These are phyloP conservation scores for Stegana nigrithorax DNA, from an alignment of 2,888 invertebrate genomes.

Conservation along the genomic window DNA sequence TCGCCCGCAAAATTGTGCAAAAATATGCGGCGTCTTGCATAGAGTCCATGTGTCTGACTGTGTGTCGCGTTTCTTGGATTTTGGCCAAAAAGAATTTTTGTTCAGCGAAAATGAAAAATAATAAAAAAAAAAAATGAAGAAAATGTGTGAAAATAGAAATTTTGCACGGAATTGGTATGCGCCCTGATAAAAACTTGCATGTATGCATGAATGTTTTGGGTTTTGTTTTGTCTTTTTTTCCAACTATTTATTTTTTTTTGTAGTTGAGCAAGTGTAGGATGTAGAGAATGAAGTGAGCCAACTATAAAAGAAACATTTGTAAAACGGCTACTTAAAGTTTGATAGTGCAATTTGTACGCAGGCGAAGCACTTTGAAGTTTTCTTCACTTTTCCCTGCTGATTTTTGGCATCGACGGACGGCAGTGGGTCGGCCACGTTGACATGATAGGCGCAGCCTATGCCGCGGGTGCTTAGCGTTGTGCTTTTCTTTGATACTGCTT, in stretches of 20 bases:
- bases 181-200: conserved; percentile 22
- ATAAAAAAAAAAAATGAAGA: background rate
- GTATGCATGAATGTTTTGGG: too few species aligned
- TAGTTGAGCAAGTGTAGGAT: conserved; percentile 37
- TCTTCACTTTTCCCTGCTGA: background rate
- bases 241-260: conserved; percentile 35
- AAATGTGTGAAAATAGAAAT: conserved; percentile 61
- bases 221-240: conserved; percentile 20
- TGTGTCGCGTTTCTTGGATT: conserved; percentile 46
- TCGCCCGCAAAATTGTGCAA: background rate
- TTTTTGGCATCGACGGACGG: too few species aligned
- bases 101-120: background rate
- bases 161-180: conserved; percentile 53
- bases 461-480: too few species aligned
- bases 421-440: too few species aligned
- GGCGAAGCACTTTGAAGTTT: conserved; percentile 1
- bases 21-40: background rate
- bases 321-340: conserved; percentile 44
- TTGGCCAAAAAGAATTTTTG: conserved; percentile 44
- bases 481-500: too few species aligned
- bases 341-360: conserved; percentile 33
- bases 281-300: too few species aligned
- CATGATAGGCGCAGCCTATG: too few species aligned
- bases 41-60: background rate
- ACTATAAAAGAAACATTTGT: conserved; percentile 55